A percentile compares a stretch with the other conserved stretches of the same genome.
Conservation (phyloP, 2,113 vertebrate species). For the Grantiella picta region DNA sequence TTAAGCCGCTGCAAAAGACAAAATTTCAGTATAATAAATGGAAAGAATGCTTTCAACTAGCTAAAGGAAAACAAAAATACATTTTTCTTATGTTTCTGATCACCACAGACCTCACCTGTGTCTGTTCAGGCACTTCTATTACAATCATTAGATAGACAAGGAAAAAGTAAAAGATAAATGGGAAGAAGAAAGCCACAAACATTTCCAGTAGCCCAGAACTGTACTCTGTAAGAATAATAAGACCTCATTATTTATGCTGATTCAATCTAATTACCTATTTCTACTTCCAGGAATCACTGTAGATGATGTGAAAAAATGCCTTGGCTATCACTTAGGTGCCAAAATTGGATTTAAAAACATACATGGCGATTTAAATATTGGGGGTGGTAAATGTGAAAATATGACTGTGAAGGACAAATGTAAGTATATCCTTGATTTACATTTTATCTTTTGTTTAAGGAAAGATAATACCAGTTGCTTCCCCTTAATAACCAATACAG, state of each 20-base stretch:
- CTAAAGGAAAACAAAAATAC: neutral
- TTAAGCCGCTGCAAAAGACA: neutral
- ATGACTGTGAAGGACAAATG: neutral
- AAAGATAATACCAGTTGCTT: neutral
- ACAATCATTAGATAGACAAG: neutral
- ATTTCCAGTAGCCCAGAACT: neutral
- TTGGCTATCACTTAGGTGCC: conserved; percentile 60
- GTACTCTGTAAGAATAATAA: neutral
- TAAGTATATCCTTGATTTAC: conserved; percentile 42
- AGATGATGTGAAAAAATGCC: conserved; percentile 70
- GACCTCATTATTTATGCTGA: neutral
- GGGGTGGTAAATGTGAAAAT: neutral
- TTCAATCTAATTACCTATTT: neutral
- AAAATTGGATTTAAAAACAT: accelerated
- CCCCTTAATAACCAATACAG: neutral
- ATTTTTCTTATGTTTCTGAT: neutral
- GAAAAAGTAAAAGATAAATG: neutral
- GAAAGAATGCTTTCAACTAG: neutral
- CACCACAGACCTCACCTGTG: neutral
- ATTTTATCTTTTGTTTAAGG: neutral
- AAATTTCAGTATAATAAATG: neutral
- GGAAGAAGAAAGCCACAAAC: neutral
- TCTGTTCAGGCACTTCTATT: neutral
- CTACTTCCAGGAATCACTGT: conserved; percentile 73
- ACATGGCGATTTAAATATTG: accelerated